Evolutionary conservation across 2,888 invertebrate species (phyloP).

Genomic region (Cyclophora punctaria): DNA sequence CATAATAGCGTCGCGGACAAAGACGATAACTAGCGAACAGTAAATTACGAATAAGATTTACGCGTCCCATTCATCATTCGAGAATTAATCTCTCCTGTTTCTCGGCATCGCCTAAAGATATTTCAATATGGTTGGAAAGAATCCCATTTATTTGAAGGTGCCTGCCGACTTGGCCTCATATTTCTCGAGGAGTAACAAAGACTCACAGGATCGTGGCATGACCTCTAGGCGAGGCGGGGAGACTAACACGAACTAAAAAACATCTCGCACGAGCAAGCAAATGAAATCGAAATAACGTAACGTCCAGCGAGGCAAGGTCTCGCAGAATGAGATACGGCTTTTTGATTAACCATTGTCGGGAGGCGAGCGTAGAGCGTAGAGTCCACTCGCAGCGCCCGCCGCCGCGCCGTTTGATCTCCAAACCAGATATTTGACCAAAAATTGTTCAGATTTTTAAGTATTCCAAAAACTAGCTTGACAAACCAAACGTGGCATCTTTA

Average conservation of each 20-base stretch:
- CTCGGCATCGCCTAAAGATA: conserved; percentile 57
- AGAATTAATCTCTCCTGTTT: conserved; percentile 54
- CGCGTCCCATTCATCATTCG: conserved; percentile 54
- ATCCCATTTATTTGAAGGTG: conserved; percentile 57
- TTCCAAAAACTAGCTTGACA: conserved; percentile 17
- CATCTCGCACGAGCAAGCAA: conserved; percentile 65
- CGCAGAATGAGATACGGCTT: conserved; percentile 64
- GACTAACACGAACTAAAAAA: conserved; percentile 53
- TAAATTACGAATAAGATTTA: conserved; percentile 62
- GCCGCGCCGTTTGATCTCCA: conserved; percentile 16
- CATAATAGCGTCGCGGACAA: conserved; percentile 36
- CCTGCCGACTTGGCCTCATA: conserved; percentile 57
- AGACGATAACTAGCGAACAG: conserved; percentile 51
- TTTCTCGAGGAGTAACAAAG: conserved; percentile 67
- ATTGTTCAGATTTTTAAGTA: conserved; percentile 22
- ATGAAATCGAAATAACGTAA: conserved; percentile 73
- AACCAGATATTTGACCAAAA: conserved; percentile 21
- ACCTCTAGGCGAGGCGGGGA: conserved; percentile 50
- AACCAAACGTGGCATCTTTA: conserved; percentile 20
- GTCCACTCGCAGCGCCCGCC: conserved; percentile 26
- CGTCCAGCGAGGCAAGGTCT: conserved; percentile 51
- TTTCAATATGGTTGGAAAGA: conserved; percentile 67
- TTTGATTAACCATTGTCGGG: conserved; percentile 72
- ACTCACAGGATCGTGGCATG: conserved; percentile 52
- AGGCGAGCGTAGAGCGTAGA: conserved; percentile 32